These are phyloP conservation scores for Aspidiotus rigidus DNA, from an alignment of 2,888 invertebrate genomes.

Conservation along the genomic window DNA sequence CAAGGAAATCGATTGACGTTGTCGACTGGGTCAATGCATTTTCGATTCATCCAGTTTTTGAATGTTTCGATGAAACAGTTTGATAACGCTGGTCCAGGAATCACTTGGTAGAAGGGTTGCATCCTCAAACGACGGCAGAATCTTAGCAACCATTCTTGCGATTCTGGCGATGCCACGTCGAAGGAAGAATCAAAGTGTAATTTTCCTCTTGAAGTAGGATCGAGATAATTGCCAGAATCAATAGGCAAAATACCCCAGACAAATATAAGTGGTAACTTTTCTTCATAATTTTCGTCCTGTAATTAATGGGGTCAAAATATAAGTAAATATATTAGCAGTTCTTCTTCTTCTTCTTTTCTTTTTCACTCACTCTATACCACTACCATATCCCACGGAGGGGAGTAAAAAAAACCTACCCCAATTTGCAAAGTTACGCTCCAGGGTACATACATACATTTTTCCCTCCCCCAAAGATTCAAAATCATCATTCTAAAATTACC, in stretches of 20 bases:
- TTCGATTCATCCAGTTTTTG: constrained; percentile 46
- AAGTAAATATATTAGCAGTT: neutral
- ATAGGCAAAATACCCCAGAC: constrained; percentile 80
- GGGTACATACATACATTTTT: too few relatives aligned
- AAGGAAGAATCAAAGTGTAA: constrained; percentile 70
- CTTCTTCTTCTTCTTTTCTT: too few relatives aligned
- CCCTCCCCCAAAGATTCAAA: too few relatives aligned
- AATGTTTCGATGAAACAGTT: constrained; percentile 91
- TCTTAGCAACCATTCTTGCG: constrained; percentile 73
- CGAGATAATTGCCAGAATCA: constrained; percentile 76
- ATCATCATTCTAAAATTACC: neutral
- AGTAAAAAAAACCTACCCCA: too few relatives aligned
- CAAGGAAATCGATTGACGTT: constrained; percentile 67
- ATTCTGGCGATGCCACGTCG: constrained; percentile 64
- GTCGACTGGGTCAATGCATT: constrained; percentile 60
- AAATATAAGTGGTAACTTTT: constrained; percentile 70
- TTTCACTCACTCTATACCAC: too few relatives aligned
- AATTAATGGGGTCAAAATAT: neutral
- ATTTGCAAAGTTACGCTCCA: neutral
- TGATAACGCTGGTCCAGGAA: constrained; percentile 65
- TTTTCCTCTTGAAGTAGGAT: constrained; percentile 68
- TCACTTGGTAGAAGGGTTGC: constrained; percentile 72
- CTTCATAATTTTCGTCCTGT: constrained; percentile 35
- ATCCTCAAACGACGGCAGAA: constrained; percentile 70
- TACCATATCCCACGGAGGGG: too few relatives aligned